phyloP scores from a whole-genome alignment of 2,888 invertebrate genomes.

The Drosophila flavopinicola region DNA sequence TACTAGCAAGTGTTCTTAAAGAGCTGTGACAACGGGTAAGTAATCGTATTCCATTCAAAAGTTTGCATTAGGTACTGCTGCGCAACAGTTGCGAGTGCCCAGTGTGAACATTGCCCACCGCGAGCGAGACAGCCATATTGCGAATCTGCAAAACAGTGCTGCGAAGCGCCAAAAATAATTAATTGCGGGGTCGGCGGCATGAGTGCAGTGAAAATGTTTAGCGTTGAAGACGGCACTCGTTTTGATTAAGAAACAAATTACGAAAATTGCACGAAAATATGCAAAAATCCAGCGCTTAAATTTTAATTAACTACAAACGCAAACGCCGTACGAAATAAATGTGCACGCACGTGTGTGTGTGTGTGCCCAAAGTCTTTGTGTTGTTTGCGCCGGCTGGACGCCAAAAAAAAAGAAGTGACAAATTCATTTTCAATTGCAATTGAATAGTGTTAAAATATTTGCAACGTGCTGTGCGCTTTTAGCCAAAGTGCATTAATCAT shows the following conservation, averaged over 20 bases:
- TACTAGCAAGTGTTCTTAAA: neutral
- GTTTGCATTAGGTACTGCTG: slow-evolving; percentile 14
- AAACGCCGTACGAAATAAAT: slow-evolving; percentile 6
- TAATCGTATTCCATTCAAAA: slow-evolving; percentile 1
- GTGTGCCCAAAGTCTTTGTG: slow-evolving; percentile 21
- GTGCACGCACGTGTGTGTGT: slow-evolving; percentile 6
- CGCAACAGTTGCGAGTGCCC: slow-evolving; percentile 41
- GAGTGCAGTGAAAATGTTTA: slow-evolving; percentile 73
- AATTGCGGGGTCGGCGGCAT: slow-evolving; percentile 67
- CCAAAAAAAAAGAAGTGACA: slow-evolving; percentile 51
- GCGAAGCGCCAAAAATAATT: slow-evolving; percentile 44
- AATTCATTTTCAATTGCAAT: slow-evolving; percentile 44
- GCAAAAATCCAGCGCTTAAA: slow-evolving; percentile 21
- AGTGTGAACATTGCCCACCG: slow-evolving; percentile 35
- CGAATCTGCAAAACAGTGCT: slow-evolving; percentile 60
- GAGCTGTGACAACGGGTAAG: neutral
- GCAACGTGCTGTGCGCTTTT: slow-evolving; percentile 8
- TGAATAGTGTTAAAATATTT: neutral
- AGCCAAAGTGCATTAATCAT: slow-evolving; percentile 10
- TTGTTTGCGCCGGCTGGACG: slow-evolving; percentile 62
- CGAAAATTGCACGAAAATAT: slow-evolving; percentile 45
- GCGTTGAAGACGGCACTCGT: slow-evolving; percentile 70
- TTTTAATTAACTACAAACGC: slow-evolving; percentile 2
- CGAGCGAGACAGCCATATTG: slow-evolving; percentile 54
- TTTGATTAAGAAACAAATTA: slow-evolving; percentile 69